Base-by-base conservation (phyloP, 2,113 vertebrate species). In the Galbula dea region DNA sequence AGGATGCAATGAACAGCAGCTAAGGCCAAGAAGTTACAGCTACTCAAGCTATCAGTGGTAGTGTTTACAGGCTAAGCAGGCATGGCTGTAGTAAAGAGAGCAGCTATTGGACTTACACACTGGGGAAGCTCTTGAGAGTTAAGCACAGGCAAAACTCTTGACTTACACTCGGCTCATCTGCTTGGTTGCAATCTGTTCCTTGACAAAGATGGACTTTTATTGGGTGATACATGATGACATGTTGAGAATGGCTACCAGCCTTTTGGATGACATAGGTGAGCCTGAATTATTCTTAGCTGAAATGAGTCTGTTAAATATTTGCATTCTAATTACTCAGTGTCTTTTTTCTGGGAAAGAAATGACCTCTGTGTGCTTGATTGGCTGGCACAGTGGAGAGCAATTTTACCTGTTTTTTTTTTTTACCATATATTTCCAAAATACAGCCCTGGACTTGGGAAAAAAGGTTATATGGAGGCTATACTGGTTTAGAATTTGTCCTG, bases 221-320 rank as follows among this genome's bases (percentile, higher is more conserved):
- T 85, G 81, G 75, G 43, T 74, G 75, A 80, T 57, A 49, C 83
- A 52, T 59, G 57, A 22, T 0, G 5, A 36, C 0, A 0, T 54
- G 69, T 41, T 54, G 73, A 65, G 74, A 88, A 59, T 30, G 71
- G 59, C 59, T 85, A 78, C 83, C 45, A 30, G 80, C 78, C 77
- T 81, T 63, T 34, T 85, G 90, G 77, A 57, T 93, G 39, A 59
- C 63, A 63, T 41, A 79, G 68, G 34, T 0, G 1, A 94, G 72
- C 75, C 71, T 73, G 87, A 83, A 87, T 92, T 89, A 90, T 80
- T 83, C 80, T 87, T 84, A 91, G 79, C 71, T 84, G 94, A 95
- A 72, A 91, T 95, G 95, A 93, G 95, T 87, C 80, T 94, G 85
- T 62, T 36, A 90, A 93, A 88, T 82, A 92, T 57, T 94, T 96